Evolutionary conservation across 2,113 vertebrate species (phyloP).

Genomic region (Psephotus haematonotus): DNA sequence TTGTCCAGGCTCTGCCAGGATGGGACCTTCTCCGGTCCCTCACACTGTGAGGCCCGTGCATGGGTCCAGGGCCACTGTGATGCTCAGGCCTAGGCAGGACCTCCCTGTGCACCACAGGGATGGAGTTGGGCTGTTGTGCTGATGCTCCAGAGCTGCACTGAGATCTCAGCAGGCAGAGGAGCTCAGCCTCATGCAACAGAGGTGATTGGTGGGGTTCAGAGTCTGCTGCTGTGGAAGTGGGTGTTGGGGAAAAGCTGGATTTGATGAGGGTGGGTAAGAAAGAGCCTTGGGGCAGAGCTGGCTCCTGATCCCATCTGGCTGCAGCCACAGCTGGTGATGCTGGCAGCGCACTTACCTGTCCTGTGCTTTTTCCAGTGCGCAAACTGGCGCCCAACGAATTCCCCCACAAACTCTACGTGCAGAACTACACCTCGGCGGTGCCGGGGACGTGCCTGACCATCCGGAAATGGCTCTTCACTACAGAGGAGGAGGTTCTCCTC

Average conservation of each 20-base stretch:
- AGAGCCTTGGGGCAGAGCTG: neutral
- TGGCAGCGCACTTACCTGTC: fast-evolving
- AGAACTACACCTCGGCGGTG: constrained; percentile 96
- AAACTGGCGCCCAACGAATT: constrained; percentile 96
- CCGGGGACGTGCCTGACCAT: constrained; percentile 93
- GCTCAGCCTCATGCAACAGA: neutral
- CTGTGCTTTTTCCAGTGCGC: constrained; percentile 75
- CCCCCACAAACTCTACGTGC: constrained; percentile 97
- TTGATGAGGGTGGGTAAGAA: neutral
- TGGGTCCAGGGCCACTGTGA: neutral
- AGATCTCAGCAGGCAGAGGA: neutral
- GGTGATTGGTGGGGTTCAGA: neutral
- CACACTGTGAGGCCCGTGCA: fast-evolving
- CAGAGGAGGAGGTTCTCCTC: constrained; percentile 90
- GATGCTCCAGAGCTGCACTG: neutral
- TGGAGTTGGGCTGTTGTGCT: neutral
- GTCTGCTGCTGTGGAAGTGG: neutral
- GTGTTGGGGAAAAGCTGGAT: neutral
- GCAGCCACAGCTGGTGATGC: fast-evolving
- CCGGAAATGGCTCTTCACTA: constrained; percentile 95
- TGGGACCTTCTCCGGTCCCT: neutral
- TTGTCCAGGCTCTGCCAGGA: neutral
- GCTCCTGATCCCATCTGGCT: neutral
- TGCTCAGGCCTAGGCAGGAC: neutral
- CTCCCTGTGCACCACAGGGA: neutral